Percentiles rank a stretch among this genome's conserved stretches.
Conservation (phyloP, 2,113 vertebrate species). For the Lichenostomus cassidix region DNA sequence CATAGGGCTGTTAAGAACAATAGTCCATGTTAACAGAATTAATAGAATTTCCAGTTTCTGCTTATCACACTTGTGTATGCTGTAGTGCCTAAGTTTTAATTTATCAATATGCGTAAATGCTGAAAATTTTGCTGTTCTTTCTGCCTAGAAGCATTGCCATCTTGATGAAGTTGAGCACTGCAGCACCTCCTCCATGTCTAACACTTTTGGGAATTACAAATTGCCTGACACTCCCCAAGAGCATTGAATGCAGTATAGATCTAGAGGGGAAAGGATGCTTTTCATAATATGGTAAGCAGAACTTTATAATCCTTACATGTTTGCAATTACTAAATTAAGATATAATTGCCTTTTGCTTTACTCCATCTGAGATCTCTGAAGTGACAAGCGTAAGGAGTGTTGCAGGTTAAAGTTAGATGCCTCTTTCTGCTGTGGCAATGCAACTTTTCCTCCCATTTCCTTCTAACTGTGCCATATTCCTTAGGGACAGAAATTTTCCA, state of each 20-base stretch:
- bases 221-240: conserved; percentile 1
- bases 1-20: background rate
- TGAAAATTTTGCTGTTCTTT: background rate
- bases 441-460: background rate
- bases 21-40: background rate
- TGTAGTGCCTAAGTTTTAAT: background rate
- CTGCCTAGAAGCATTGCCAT: background rate
- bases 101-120: background rate
- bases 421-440: background rate
- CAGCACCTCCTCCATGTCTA: background rate
- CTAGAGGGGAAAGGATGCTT: background rate
- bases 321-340: background rate
- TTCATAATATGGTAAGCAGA: background rate
- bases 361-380: background rate
- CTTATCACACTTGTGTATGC: background rate
- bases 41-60: background rate
- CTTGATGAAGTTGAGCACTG: background rate
- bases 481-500: background rate
- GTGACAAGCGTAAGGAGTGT: background rate
- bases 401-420: background rate
- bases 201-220: conserved; percentile 23
- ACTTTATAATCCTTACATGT: background rate
- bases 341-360: background rate
- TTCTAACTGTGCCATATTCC: background rate
- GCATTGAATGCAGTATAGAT: background rate